These are phyloP conservation scores for Drosophila ezoana DNA, from an alignment of 2,888 invertebrate genomes.

Conservation along the genomic window DNA sequence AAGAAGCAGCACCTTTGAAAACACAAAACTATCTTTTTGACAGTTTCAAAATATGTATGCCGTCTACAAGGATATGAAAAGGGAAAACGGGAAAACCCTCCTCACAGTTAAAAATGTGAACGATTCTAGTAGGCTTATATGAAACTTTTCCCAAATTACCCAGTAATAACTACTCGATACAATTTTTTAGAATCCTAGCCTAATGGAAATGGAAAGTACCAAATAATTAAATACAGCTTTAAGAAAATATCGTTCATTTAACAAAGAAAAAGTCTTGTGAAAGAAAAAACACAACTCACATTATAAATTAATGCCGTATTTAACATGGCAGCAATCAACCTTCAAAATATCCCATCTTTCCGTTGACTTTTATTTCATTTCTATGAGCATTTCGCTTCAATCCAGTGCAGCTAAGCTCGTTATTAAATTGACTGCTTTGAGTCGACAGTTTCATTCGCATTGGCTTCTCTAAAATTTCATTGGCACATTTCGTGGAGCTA, in stretches of 20 bases:
- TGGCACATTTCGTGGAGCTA: constrained; percentile 34
- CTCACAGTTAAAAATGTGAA: too few relatives aligned
- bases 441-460: constrained; percentile 36
- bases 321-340: too few relatives aligned
- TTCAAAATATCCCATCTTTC: neutral
- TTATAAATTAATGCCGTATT: neutral
- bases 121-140: too few relatives aligned
- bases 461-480: constrained; percentile 30
- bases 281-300: neutral
- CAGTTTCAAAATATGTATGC: too few relatives aligned
- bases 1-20: too few relatives aligned
- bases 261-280: neutral
- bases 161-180: too few relatives aligned
- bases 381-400: constrained; percentile 8
- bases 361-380: constrained; percentile 26
- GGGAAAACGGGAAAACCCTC: too few relatives aligned
- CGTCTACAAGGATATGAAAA: too few relatives aligned
- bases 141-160: too few relatives aligned
- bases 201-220: neutral
- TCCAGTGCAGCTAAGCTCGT: constrained; percentile 31
- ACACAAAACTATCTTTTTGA: too few relatives aligned
- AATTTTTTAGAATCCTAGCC: too few relatives aligned
- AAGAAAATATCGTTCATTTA: neutral
- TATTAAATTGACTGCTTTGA: constrained; percentile 48
- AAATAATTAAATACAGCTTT: neutral